Base-by-base conservation (phyloP, 2,888 invertebrate species). In the Lycocerus yunnanus region DNA sequence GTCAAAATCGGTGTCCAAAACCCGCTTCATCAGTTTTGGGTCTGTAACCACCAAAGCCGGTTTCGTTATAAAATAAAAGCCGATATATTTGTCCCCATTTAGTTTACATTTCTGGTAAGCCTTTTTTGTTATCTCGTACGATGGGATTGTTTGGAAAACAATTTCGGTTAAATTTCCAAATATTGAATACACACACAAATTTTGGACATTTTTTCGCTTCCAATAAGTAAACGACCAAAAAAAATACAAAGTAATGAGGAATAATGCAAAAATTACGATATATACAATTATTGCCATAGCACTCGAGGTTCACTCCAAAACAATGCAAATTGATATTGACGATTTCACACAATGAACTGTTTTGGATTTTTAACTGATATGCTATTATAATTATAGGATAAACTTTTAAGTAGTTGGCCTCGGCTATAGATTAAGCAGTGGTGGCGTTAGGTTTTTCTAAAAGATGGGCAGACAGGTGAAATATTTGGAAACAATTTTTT, bases 1-100 rank as follows among this genome's bases (percentile, higher is more conserved):
- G 5, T 86, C 83, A 70, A 88, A 88, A 76, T 88, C 88, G 60
- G 85, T 84, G 1, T 86, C 84, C 72, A 88, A 77, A 59, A 88
- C 81, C 10, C 84, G 83, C 73, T 86, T 87, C 58, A 88, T 85
- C 5, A 87, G 77, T 8, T 87, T 84, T 0, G 86, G 86, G 75
- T 88, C 87, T 0, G 72, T 58, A 0, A 74, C 71, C n/a, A 78
- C 15, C 18, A 77, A 77, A 21, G 68, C 58, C n/a, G 78, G 76
- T n/a, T 59, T 68, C 4, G 61, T 24, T 24, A 78, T 75, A 58
- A 78, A 71, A 61, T 68, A 78, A 9, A 72, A 69, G 1, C 76
- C 76, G 3, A 73, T 73, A 18, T 77, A 76, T 20, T 68, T 71
- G 14, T 67, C 21, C 3, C 76, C 73, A 18, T 71, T 69, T 15